Percentiles rank a stretch among this genome's conserved stretches.
These are phyloP conservation scores for Peucedramus taeniatus DNA, from an alignment of 2,113 vertebrate species.

Conservation along the genomic window DNA sequence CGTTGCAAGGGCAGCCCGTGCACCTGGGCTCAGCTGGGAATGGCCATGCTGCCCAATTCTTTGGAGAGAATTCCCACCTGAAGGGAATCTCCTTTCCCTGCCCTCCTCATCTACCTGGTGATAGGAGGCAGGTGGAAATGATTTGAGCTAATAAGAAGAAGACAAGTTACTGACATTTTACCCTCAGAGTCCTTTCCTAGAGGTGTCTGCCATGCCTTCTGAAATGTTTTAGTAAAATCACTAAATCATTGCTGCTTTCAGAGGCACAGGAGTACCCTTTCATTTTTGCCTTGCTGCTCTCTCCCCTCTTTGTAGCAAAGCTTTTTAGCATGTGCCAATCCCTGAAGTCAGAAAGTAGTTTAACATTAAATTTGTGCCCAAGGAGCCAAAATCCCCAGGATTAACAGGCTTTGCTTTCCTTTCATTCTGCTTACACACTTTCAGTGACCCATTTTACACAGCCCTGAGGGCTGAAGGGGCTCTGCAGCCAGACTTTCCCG, in stretches of 20 bases:
- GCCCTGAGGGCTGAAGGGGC: not conserved
- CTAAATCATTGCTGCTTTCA: not conserved
- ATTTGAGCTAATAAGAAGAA: not conserved
- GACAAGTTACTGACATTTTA: not conserved
- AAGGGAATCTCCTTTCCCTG: fast-evolving
- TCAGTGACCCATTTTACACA: not conserved
- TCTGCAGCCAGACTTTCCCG: not conserved
- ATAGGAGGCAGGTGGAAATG: not conserved
- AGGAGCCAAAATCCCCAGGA: not conserved
- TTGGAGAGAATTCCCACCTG: not conserved
- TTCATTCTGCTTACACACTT: not conserved
- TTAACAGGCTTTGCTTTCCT: not conserved
- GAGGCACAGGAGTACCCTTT: not conserved
- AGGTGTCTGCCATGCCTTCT: not conserved
- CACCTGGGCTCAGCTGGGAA: not conserved
- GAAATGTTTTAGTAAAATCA: not conserved
- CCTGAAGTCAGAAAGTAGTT: not conserved
- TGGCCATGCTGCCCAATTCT: not conserved
- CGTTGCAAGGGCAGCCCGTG: fast-evolving
- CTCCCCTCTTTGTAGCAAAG: not conserved
- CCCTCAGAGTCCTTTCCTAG: not conserved
- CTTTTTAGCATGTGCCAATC: not conserved
- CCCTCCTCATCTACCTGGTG: not conserved
- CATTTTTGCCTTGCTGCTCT: not conserved
- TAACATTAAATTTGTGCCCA: not conserved